These are phyloP conservation scores for Drosophila mercatorum DNA, from an alignment of 2,888 invertebrate species.

Conservation along the genomic window DNA sequence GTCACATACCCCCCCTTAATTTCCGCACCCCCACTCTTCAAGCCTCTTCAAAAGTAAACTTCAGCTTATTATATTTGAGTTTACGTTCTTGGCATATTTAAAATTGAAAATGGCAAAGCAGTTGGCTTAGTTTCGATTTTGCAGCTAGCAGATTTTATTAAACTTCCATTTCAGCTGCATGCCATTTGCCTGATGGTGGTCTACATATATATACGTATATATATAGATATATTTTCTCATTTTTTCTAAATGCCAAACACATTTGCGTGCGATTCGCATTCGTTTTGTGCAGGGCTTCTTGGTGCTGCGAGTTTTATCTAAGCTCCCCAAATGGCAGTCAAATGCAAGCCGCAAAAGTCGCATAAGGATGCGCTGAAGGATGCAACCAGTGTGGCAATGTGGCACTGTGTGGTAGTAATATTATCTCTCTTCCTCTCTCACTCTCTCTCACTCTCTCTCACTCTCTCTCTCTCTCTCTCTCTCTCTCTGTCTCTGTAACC, in stretches of 20 bases:
- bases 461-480: neutral
- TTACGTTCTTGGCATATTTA: constrained; percentile 1
- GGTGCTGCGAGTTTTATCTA: constrained; percentile 64
- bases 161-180: constrained; percentile 24
- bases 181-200: constrained; percentile 1
- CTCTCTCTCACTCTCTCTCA: neutral
- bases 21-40: too few relatives aligned
- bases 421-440: constrained; percentile 42
- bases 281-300: constrained; percentile 32
- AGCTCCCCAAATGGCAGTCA: constrained; percentile 73
- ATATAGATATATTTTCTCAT: neutral
- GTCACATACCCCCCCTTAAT: neutral
- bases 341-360: constrained; percentile 70
- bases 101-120: constrained; percentile 2
- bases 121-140: constrained; percentile 8
- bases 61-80: neutral
- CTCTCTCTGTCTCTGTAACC: neutral
- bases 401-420: constrained; percentile 49
- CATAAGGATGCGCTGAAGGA: constrained; percentile 60
- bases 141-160: constrained; percentile 4
- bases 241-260: constrained; percentile 13
- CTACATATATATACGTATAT: too few relatives aligned
- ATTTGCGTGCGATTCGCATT: constrained; percentile 18
- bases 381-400: constrained; percentile 28
- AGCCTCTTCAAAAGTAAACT: too few relatives aligned